Evolutionary conservation across 2,888 invertebrate species (phyloP), one percentile per base, ranked within the genome.

Genomic region (Strigamia transsilvanica): DNA sequence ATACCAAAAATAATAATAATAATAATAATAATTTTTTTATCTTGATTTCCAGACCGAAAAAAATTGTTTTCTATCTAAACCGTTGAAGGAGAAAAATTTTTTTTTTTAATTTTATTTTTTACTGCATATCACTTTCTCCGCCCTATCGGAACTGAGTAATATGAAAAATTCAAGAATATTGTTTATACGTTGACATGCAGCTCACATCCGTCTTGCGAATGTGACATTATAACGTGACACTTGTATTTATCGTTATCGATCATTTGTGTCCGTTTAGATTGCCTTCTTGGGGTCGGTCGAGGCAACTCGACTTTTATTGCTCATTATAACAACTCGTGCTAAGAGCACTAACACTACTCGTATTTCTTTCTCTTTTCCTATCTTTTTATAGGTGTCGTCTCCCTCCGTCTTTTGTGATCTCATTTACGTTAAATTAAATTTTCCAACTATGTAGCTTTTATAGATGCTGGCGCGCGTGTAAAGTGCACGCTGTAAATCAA

Each of bases 201-300:
- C 73, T 73, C 73, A 32, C 73, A 73, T 73, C 32, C 73, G 73
- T 73, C 73, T 73, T 73, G 73, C 32, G 73, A 73, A 73, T n/a
- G 27, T 73, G 27, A 73, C 73, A 73, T 73, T 73, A 73, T 27
- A 73, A 56, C 32, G 4, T 73, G 73, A 73, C 73, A 73, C 73
- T 73, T 73, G 73, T 73, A 73, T 73, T 73, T 73, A 73, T 73
- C 73, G 73, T 73, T 73, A 73, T 73, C 73, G 73, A 73, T 73
- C 73, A 73, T 73, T 73, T n/a, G 27, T 73, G 15, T 23, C 27
- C 27, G 27, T 32, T 73, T 73, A 32, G 73, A 73, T 73, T 73
- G 73, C 73, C 73, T 73, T 32, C 73, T 73, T 73, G 73, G 73
- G 73, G 73, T 73, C 73, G 27, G 15, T 23, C 1, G 32, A 73